Base-by-base conservation (phyloP, 2,888 invertebrate species). In the Dilophus febrilis region DNA sequence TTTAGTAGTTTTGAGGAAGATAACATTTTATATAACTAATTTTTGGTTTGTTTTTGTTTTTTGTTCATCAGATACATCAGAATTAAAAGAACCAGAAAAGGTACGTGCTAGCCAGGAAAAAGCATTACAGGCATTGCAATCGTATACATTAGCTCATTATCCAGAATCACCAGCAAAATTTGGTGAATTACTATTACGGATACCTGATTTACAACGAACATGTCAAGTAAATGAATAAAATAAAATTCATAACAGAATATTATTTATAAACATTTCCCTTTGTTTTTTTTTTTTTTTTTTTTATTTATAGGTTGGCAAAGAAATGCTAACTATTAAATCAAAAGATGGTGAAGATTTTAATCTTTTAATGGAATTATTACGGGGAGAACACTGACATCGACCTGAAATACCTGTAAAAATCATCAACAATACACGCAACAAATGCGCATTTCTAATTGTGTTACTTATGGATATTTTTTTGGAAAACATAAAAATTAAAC, bases 121-220 rank as follows among this genome's bases (percentile, higher is more conserved):
- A 57, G 88, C 94, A 17, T 66, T 91, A 38, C 87, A 91, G 55
- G 90, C 91, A 28, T 64, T 95, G 37, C 87, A 91, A 59, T 81
- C 84, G 42, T 95, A 95, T 61, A 94, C 91, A 4, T 70, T 83
- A 48, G 73, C 58, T 18, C 88, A 90, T 62, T 94, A 91, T 65
- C 88, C 90, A 12, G 84, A 87, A 49, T 79, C 84, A 61, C 90
- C 91, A 38, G 85, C 90, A 49, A 94, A 95, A 67, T 94, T 92
- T 58, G 92, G 92, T 32, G 92, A 94, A 64, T 66, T 95, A 40
- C 66, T 95, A 46, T 68, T 94, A 45, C 74, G 92, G 51, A 88
- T 95, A 61, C 91, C 94, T 12, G 94, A 95, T 64, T 68, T 95
- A 52, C 90, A 94, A 63, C 72, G 92, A 56, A 88, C 92, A 50